Base-by-base conservation (phyloP, 1,140 invertebrate species). In the Plutomurus gul region DNA sequence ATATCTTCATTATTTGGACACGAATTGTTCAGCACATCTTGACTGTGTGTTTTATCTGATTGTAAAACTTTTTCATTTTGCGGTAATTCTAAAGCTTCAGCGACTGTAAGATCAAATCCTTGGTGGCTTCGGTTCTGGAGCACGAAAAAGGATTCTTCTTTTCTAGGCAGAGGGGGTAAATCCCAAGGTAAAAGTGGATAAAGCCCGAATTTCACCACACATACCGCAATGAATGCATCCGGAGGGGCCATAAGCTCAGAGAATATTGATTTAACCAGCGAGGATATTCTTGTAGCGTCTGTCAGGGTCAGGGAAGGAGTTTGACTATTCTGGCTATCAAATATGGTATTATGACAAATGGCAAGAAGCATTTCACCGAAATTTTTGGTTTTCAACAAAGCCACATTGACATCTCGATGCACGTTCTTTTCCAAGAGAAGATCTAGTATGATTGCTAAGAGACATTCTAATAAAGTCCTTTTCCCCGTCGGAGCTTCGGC, bases 181-280 rank as follows among this genome's bases (percentile, higher is more conserved):
- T 84, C 82, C 39, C 51, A 39, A 6, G 82, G 79, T 16, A 84
- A 65, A 5, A 84, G 43, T 20, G 82, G 82, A 33, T 72, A 77
- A 10, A 84, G 74, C 18, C 80, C 82, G 60, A 46, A 84, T 56
- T 79, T 77, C 4, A 84, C 70, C 22, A 82, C 27, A 22, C 39
- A 60, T 3, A 79, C 77, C 2, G 76, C 78, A 1, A 81, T 70
- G 22, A 22, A 76, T 2, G 78, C 82, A 78, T 84, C 82, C 11
- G 82, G 78, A 47, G 82, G 82, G 10, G 82, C 81, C 82, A 84
- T 82, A 10, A 84, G 33, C 74, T 84, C 82, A 20, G 22, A 43
- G 16, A 84, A 60, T 22, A 84, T 82, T 0, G 78, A 79, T 77
- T 82, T 84, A 3, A 84, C 73, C 0, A 78, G 27, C 0, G 73